Base-by-base conservation (phyloP, 1,140 invertebrate species). In the Atta colombica region DNA sequence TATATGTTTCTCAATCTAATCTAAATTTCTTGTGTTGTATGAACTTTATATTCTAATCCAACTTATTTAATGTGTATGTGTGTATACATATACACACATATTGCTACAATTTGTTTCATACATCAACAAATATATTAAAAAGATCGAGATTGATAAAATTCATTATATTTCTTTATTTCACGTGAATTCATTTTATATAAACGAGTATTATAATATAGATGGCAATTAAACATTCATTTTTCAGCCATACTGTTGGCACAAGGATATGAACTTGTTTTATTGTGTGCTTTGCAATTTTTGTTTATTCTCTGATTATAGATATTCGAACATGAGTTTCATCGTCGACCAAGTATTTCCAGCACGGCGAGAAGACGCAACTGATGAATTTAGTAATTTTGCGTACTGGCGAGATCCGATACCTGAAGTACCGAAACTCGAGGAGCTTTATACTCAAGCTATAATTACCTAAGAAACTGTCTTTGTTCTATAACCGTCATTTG, bases 261-360 rank as follows among this genome's bases (percentile, higher is more conserved):
- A 58, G 4, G 31, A 53, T 53, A 49, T 4, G n/a, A 18, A 55
- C 10, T 12, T 28, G 10, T 39, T 45, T 12, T 2, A 1, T 21
- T 14, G 25, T 0, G 25, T 53, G 12, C 1, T 16, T 7, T 66
- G 12, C 14, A 74, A 51, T 35, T 51, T 31, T 82, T 16, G 18
- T 68, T 31, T 85, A 28, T 69, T 88, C 86, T 93, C 92, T 93
- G 66, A 55, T 96, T 97, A 10, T 96, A 99, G 98, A 92, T 99
- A 99, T 95, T 97, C 97, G 66, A 98, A 98, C 94, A 98, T 99
- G 97, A 98, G 98, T 87, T 97, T 98, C 95, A 97, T 99, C 84
- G 98, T 98, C 61, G 99, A 99, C 96, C 98, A 99, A 95, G 97
- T 99, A 94, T 99, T 99, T 94, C 99, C 99, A 81, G 96, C 96